These are phyloP conservation scores for Megalops atlanticus DNA, from an alignment of 2,113 vertebrate species.

Conservation along the genomic window DNA sequence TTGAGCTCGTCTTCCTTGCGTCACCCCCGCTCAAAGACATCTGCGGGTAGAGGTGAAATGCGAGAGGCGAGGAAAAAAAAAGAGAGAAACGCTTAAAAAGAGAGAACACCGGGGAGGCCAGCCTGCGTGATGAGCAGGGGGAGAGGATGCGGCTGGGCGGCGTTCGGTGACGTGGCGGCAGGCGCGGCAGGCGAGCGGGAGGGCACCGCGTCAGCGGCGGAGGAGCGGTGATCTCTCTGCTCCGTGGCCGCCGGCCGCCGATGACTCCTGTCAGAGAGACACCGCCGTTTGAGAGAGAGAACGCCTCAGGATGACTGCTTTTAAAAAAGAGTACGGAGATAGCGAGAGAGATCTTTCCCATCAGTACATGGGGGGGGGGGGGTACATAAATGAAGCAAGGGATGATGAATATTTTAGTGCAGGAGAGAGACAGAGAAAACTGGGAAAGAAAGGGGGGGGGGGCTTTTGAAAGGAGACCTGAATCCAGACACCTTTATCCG, in stretches of 20 bases:
- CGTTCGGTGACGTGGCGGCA: neutral
- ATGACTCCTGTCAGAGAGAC: slow-evolving; percentile 32
- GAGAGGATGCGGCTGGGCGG: neutral
- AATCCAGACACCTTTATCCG: too few species aligned
- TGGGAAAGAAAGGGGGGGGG: neutral
- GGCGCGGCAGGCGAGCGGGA: neutral
- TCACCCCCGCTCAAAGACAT: too few species aligned
- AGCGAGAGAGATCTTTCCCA: slow-evolving; percentile 58
- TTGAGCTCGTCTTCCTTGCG: too few species aligned
- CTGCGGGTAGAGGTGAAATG: too few species aligned
- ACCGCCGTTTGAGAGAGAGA: slow-evolving; percentile 38
- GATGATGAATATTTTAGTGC: slow-evolving; percentile 62
- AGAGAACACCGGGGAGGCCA: too few species aligned
- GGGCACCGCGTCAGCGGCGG: neutral
- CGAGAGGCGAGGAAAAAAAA: neutral
- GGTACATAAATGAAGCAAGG: slow-evolving; percentile 54
- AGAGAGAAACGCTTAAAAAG: neutral
- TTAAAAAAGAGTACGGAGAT: slow-evolving; percentile 46
- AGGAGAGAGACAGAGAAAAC: slow-evolving; percentile 27
- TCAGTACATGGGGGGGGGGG: slow-evolving; percentile 50
- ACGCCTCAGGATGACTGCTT: slow-evolving; percentile 4
- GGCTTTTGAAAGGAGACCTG: neutral
- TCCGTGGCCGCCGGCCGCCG: slow-evolving; percentile 22
- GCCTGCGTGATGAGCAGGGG: neutral
- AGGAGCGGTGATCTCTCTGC: slow-evolving; percentile 14